Base-by-base conservation (phyloP, 1,140 invertebrate species). In the Macrosteles quadrilineatus region DNA sequence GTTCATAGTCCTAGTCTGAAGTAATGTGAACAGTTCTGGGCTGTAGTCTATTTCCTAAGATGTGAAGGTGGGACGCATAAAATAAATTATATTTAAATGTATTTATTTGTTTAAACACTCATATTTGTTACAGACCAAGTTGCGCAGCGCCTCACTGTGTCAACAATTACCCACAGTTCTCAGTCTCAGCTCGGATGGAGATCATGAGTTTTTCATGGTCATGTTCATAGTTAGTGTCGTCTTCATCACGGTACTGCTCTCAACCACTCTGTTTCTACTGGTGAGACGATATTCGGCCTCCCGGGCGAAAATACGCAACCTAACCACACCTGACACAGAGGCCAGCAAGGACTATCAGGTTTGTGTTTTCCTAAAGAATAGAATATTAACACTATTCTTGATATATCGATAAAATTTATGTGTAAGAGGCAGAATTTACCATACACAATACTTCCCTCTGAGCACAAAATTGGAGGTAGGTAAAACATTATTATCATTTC, bases 301-400 rank as follows among this genome's bases (percentile, higher is more conserved):
- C 73, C 88, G 84, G 76, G 88, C 85, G 78, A 97, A 94, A 77
- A 84, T 91, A 77, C 84, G 81, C 74, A 88, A 82, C 14, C 82
- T 90, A 0, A 76, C 87, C 0, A 86, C 87, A n/a, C 87, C 87
- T 0, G 94, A 95, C 68, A 89, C 92, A 0, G 96, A 98, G 82
- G 91, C 93, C 4, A 95, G 91, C 50, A 93, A 95, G 76, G 95
- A 98, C 75, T 98, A 98, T 79, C 95, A 98, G 85, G 90, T 90
- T 75, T 68, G 45, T 59, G 17, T 68, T n/a, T n/a, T n/a, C n/a
- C n/a, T 25, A 50, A n/a, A n/a, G 30, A 36, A 70, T 57, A 29
- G 0, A n/a, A n/a, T n/a, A n/a, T n/a, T n/a, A n/a, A n/a, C n/a
- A n/a, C n/a, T n/a, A n/a, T n/a, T n/a, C n/a, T n/a, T n/a, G n/a